Base-by-base conservation (phyloP, 1,140 invertebrate genomes). In the Apis cerana region DNA sequence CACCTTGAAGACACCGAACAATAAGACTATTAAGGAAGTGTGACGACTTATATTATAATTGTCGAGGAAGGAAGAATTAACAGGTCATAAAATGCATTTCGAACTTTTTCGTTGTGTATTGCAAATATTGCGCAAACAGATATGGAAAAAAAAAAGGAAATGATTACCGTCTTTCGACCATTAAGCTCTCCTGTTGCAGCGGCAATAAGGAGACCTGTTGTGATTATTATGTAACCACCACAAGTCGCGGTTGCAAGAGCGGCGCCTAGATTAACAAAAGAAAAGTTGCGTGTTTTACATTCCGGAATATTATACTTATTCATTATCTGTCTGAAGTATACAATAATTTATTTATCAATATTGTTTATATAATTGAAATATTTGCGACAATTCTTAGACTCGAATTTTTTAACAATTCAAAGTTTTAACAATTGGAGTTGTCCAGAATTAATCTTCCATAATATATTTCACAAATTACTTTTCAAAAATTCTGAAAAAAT, bases 201-300 rank as follows among this genome's bases (percentile, higher is more conserved):
- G 21, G 95, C 96, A 80, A 97, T 90, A 15, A 97, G 93, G 43
- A 97, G 93, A 27, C 95, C 96, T 50, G 95, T 93, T 19, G 96
- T 96, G 87, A 97, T 96, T 80, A 97, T 96, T 87, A 96, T 92
- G 92, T 96, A 97, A 88, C 96, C 96, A 93, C 94, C 95, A 79
- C 94, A 95, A 58, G 94, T 95, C 19, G 93, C 92, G 85, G 94
- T 94, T 67, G 94, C 94, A 76, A 95, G 93, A 80, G 94, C 91
- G 82, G 94, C 93, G 68, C 94, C 94, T 94, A 87, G 68, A 85
- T 79, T 59, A 68, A 54, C 43, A 70, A 79, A 87, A 86, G 64
- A 67, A 67, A 68, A 54, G 23, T 67, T 56, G 27, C 58, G 27
- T 68, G 27, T 72, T 64, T 72, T 54, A 5, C 67, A 48, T 62